Percentiles rank a stretch among this genome's conserved stretches.
These are phyloP conservation scores for Hypotaenidia okinawae DNA, from an alignment of 2,797 vertebrate genomes.

Conservation along the genomic window DNA sequence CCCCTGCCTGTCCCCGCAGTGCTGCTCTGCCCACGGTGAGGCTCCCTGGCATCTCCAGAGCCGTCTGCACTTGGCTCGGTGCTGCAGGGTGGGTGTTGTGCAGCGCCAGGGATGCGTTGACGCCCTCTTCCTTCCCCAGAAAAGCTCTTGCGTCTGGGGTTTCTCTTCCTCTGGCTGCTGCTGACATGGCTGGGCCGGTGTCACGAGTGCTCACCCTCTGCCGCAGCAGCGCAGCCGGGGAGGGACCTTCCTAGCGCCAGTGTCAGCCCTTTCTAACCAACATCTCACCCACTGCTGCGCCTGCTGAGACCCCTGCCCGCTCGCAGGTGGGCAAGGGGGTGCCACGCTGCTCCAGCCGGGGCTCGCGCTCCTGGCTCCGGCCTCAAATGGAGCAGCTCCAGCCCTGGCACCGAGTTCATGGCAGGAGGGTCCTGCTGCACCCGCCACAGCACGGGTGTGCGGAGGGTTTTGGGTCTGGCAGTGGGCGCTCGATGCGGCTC, in stretches of 20 bases:
- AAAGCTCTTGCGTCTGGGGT: constrained; percentile 43
- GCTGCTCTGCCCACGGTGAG: background rate
- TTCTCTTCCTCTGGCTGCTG: constrained; percentile 58
- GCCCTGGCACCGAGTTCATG: background rate
- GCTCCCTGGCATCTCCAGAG: accelerated
- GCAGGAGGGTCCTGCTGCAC: background rate
- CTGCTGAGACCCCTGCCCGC: background rate
- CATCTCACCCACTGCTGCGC: background rate
- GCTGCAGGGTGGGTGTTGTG: background rate
- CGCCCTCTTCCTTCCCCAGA: background rate
- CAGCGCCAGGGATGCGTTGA: background rate
- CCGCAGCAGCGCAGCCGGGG: background rate
- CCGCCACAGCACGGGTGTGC: background rate
- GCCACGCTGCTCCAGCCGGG: background rate
- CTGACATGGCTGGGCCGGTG: constrained; percentile 21
- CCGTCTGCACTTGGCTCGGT: accelerated
- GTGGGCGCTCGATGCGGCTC: accelerated
- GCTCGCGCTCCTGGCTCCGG: background rate
- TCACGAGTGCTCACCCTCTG: background rate
- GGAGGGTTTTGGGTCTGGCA: background rate
- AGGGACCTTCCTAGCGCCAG: background rate
- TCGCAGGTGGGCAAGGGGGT: background rate
- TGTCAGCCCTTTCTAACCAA: background rate
- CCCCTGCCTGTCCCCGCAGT: too few relatives aligned
- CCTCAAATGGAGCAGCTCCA: background rate